Evolutionary conservation across 2,113 vertebrate genomes (phyloP).

Genomic region (Illadopsis cleaveri): DNA sequence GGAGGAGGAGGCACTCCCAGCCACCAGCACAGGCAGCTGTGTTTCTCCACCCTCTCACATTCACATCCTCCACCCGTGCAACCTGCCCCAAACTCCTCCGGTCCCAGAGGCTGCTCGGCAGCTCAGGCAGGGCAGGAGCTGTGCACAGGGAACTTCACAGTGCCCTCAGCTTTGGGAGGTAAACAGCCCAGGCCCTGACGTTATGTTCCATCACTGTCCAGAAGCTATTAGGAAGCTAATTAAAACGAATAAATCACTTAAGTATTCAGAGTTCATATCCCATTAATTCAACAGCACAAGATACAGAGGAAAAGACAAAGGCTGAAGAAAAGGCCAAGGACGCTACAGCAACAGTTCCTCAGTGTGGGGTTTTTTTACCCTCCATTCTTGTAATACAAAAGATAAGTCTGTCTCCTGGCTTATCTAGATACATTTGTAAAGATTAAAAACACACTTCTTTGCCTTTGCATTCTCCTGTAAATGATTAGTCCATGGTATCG

Average conservation of each 20-base stretch:
- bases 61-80: fast-evolving
- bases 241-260: constrained; percentile 59
- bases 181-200: background rate
- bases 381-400: constrained; percentile 31
- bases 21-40: background rate
- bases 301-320: constrained; percentile 34
- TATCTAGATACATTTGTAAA: constrained; percentile 58
- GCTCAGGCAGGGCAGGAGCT: background rate
- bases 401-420: constrained; percentile 44
- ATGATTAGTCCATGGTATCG: background rate
- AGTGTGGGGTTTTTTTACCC: background rate
- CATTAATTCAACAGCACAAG: constrained; percentile 38
- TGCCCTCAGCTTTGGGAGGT: background rate
- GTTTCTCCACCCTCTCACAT: background rate
- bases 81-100: background rate
- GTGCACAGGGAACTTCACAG: background rate
- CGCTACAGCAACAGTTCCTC: background rate
- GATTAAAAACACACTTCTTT: constrained; percentile 33
- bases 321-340: constrained; percentile 61
- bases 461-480: constrained; percentile 15
- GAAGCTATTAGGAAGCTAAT: constrained; percentile 63
- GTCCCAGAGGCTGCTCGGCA: background rate
- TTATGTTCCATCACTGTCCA: constrained; percentile 27
- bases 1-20: background rate
- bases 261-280: constrained; percentile 55